phyloP scores from a whole-genome alignment of 2,888 invertebrate genomes.

The Drosophila yooni region DNA sequence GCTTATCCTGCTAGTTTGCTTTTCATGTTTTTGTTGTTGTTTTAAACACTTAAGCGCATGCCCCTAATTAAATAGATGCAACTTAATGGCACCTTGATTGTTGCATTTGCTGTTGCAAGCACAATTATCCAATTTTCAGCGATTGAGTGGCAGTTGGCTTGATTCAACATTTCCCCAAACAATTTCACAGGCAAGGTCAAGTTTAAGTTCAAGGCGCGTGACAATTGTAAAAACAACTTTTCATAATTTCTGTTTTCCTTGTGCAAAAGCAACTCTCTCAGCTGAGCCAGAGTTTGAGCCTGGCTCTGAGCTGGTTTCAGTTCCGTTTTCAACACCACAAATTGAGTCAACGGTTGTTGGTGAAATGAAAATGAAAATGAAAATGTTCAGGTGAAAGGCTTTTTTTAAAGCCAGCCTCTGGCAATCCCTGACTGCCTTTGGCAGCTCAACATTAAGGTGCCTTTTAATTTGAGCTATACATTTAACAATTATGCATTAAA shows the following conservation, averaged over 20 bases:
- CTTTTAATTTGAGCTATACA: conserved; percentile 27
- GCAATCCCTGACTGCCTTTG: conserved; percentile 38
- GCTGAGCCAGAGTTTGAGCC: conserved; percentile 27
- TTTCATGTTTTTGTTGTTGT: conserved; percentile 17
- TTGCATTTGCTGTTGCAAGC: conserved; percentile 30
- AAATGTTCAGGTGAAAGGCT: conserved; percentile 53
- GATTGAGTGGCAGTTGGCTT: conserved; percentile 28
- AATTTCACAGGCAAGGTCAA: conserved; percentile 76
- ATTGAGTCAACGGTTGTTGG: conserved; percentile 41
- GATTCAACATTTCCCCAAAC: conserved; percentile 13
- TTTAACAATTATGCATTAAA: conserved; percentile 23
- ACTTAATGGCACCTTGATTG: conserved; percentile 58
- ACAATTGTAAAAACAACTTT: conserved; percentile 37
- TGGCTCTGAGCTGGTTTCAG: conserved; percentile 39
- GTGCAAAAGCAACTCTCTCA: conserved; percentile 37
- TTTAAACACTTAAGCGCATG: conserved; percentile 43
- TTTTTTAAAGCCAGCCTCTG: conserved; percentile 11
- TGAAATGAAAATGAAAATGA: conserved; percentile 47
- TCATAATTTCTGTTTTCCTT: conserved; percentile 71
- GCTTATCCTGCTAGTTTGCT: conserved; percentile 30
- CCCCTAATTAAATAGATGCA: conserved; percentile 44
- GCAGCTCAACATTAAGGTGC: conserved; percentile 18
- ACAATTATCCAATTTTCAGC: conserved; percentile 55
- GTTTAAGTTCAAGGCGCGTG: conserved; percentile 78
- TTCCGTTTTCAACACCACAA: conserved; percentile 62